Base-by-base conservation (phyloP, 2,113 vertebrate genomes). In the Misgurnus mizolepis region DNA sequence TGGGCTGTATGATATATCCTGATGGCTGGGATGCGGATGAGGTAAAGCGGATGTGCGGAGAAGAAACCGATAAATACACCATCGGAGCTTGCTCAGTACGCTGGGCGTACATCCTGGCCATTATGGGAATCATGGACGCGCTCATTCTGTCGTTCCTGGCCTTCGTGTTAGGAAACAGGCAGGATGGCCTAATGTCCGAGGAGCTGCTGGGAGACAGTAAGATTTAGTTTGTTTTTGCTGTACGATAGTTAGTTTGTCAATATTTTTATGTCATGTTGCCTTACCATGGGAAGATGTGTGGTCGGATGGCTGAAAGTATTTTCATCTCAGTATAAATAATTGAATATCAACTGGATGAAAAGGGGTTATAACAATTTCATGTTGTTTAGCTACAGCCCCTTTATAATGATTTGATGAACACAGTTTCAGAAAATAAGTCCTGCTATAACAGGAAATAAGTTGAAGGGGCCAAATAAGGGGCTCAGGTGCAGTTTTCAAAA, bases 1-100 rank as follows among this genome's bases (percentile, higher is more conserved):
- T 99, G 88, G 98, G 98, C 85, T 99, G 98, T 89, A 95, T 99
- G 96, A 99, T 99, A 92, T 99, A 97, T 90, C 98, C 98, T 6
- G 98, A 99, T 71, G 98, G 98, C 89, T 99, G 98, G 98, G 97
- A 99, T 89, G 96, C 96, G 71, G 96, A 98, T 81, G 97, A 98
- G 93, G 97, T 99, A 88, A 98, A 96, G 91, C 91, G 95, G 74
- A 98, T 99, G 97, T 99, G 98, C 34, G 98, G 98, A 75, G 98
- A 99, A 90, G 95, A 96, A 92, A 99, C 98, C 34, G 98, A 97
- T 90, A 99, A 98, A 90, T 99, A 99, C 94, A 96, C 95, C 2
- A 94, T 99, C 64, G 98, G 97, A 12, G 96, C 97, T 87, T 98
- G 93, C 87, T 94, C 93, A 0, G 88, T 94, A 86, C 93, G 93